A percentile compares a stretch with the other conserved stretches of the same genome.
Evolutionary conservation across 2,113 vertebrate genomes (phyloP).

Genomic region (Salvelinus fontinalis): DNA sequence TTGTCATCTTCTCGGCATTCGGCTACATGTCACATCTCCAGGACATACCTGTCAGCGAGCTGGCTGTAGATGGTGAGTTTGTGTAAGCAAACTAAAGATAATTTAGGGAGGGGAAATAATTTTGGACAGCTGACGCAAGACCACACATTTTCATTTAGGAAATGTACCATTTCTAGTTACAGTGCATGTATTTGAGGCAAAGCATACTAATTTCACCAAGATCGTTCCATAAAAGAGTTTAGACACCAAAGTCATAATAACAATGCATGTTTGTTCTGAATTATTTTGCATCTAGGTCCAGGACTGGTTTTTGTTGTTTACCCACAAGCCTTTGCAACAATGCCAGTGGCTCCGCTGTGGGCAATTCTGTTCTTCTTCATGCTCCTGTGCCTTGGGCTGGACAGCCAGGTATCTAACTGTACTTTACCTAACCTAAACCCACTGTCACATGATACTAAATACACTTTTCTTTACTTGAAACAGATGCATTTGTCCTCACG

Average conservation of each 20-base stretch:
- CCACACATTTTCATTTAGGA: no score
- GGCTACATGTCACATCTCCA: slow-evolving; percentile 80
- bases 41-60: slow-evolving; percentile 61
- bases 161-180: neutral
- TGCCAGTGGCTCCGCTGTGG: slow-evolving; percentile 77
- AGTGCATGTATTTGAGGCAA: neutral
- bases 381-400: slow-evolving; percentile 76
- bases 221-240: neutral
- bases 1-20: slow-evolving; percentile 79
- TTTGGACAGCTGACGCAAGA: neutral
- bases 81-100: neutral
- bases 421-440: neutral
- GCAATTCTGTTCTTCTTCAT: slow-evolving; percentile 77
- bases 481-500: neutral
- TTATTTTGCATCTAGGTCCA: slow-evolving; percentile 59
- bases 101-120: neutral
- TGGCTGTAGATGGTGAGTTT: slow-evolving; percentile 75
- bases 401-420: slow-evolving; percentile 69
- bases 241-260: neutral
- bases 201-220: neutral
- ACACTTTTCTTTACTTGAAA: neutral
- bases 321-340: slow-evolving; percentile 77
- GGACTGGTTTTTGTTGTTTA: slow-evolving; percentile 76
- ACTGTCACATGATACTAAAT: neutral
- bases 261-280: neutral